Conservation (phyloP, 2,113 vertebrate genomes). For the Gymnocephalus cernua region DNA sequence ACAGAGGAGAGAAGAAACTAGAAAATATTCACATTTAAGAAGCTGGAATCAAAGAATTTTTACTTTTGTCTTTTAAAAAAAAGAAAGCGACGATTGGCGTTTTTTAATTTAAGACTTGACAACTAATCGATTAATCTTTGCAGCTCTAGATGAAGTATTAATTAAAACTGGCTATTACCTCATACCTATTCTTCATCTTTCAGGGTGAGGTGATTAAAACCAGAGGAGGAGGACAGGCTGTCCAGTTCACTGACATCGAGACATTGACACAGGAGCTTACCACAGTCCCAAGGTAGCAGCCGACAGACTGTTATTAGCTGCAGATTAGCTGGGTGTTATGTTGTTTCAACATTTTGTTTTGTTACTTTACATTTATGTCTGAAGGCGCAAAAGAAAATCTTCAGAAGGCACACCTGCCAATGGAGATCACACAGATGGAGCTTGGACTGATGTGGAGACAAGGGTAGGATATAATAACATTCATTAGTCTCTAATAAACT, state of each 20-base stretch:
- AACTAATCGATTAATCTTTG: too few species aligned
- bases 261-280: constrained; percentile 92
- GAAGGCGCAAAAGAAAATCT: constrained; percentile 90
- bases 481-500: background rate
- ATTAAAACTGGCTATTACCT: background rate
- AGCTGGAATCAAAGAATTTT: too few species aligned
- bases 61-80: too few species aligned
- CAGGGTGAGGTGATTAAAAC: constrained; percentile 97
- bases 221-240: constrained; percentile 92
- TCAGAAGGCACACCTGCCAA: constrained; percentile 76
- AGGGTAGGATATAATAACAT: constrained; percentile 87
- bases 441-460: constrained; percentile 94
- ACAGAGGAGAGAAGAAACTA: too few species aligned
- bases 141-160: background rate
- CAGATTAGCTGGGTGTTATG: background rate
- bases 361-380: background rate
- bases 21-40: too few species aligned
- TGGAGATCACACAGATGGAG: constrained; percentile 79
- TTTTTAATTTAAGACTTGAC: too few species aligned
- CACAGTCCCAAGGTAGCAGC: constrained; percentile 77
- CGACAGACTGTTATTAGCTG: background rate
- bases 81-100: too few species aligned
- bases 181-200: background rate
- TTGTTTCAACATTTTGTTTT: background rate
- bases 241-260: constrained; percentile 97